Percentiles rank a stretch among this genome's conserved stretches.
Conservation (phyloP, 2,113 vertebrate genomes). For the Piprites chloris region DNA sequence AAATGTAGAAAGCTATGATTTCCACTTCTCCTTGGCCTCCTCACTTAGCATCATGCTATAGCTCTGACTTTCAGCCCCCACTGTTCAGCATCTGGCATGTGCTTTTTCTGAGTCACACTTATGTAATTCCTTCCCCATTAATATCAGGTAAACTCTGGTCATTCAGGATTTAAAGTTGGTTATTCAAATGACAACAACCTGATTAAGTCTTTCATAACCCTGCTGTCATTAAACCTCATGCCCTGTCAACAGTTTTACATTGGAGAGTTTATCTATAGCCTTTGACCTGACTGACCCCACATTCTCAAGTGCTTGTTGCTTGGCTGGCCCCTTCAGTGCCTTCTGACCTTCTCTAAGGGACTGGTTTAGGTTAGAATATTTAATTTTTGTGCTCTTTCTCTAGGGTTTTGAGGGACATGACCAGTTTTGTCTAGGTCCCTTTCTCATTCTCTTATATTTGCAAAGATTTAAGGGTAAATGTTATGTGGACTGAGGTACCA, state of each 20-base stretch:
- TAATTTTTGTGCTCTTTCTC: neutral
- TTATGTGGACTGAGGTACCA: neutral
- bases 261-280: neutral
- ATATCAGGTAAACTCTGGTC: neutral
- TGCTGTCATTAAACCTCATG: neutral
- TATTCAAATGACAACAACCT: neutral
- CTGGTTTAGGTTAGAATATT: neutral
- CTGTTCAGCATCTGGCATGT: neutral
- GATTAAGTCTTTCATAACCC: slow-evolving; percentile 26
- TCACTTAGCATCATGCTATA: neutral
- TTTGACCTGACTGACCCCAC: neutral
- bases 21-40: neutral
- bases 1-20: neutral
- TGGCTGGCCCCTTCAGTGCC: neutral
- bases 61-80: neutral
- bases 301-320: neutral
- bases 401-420: neutral
- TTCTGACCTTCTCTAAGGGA: neutral
- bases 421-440: neutral
- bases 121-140: neutral
- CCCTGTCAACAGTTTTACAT: neutral
- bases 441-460: neutral
- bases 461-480: neutral
- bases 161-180: neutral
- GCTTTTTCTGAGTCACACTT: neutral